phyloP scores from a whole-genome alignment of 2,888 invertebrate species.

The Hyposoter dolosus region DNA sequence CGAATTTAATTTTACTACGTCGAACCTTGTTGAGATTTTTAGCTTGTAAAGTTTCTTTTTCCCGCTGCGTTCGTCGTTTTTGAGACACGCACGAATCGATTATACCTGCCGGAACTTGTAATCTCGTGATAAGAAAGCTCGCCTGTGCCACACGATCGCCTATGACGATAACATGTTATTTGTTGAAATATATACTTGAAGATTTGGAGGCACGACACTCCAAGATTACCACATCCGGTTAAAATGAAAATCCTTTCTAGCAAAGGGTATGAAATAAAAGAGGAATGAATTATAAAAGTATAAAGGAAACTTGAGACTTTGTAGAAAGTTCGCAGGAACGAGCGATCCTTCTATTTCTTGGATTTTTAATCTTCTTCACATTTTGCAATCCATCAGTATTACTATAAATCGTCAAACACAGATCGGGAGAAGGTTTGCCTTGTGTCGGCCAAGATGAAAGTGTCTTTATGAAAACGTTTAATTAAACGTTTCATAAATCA shows the following conservation, averaged over 20 bases:
- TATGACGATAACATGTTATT: not conserved
- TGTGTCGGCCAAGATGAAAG: constrained; percentile 50
- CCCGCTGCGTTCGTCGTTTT: not conserved
- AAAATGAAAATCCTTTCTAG: not conserved
- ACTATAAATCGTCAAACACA: constrained; percentile 74
- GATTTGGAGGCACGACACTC: not conserved
- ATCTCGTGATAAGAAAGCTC: constrained; percentile 41
- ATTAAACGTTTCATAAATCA: constrained; percentile 83
- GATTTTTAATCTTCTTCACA: constrained; percentile 37
- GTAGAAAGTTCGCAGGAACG: constrained; percentile 20
- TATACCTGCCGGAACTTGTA: constrained; percentile 23
- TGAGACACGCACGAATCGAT: constrained; percentile 51
- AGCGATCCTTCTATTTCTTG: constrained; percentile 37
- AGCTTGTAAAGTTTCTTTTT: constrained; percentile 71
- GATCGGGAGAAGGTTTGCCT: constrained; percentile 57
- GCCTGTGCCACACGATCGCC: not conserved
- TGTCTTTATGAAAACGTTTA: constrained; percentile 82
- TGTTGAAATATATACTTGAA: not conserved
- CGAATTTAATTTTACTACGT: constrained; percentile 39
- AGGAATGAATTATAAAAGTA: constrained; percentile 12
- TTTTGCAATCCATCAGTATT: constrained; percentile 66
- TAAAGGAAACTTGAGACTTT: constrained; percentile 5
- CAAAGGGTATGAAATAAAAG: not conserved
- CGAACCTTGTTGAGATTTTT: not conserved
- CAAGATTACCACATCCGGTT: not conserved